These are phyloP conservation scores for Lineus longissimus DNA, from an alignment of 1,140 invertebrate genomes.

Conservation along the genomic window DNA sequence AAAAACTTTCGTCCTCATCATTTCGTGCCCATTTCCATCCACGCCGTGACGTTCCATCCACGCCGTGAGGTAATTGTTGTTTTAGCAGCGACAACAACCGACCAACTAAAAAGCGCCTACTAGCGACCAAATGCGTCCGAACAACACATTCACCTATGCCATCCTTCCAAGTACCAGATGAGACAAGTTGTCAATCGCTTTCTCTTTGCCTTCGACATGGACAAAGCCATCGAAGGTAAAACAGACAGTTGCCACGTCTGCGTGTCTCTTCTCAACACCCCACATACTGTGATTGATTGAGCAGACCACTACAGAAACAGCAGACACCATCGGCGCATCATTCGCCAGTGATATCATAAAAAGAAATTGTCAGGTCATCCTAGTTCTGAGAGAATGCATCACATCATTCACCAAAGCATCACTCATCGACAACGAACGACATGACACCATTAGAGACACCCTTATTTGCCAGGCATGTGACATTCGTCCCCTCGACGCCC, in stretches of 20 bases:
- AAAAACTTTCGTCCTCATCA: no score
- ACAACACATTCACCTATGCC: constrained; percentile 25
- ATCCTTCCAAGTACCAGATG: constrained; percentile 21
- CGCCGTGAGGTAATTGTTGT: no score
- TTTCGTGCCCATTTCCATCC: no score
- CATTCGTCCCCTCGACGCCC: constrained; percentile 13
- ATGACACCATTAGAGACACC: background rate
- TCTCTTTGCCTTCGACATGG: constrained; percentile 25
- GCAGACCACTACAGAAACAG: constrained; percentile 7
- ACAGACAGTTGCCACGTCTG: constrained; percentile 18
- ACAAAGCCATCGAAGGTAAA: constrained; percentile 8
- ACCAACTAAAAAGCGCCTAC: no score
- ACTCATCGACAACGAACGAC: constrained; percentile 12
- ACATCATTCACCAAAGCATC: constrained; percentile 14
- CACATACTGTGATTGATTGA: background rate
- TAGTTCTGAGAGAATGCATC: constrained; percentile 18
- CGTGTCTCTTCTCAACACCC: constrained; percentile 13
- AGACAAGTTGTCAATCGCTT: constrained; percentile 17
- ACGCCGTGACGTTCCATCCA: no score
- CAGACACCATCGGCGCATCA: constrained; percentile 7
- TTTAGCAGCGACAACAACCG: no score
- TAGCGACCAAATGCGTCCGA: constrained; percentile 21
- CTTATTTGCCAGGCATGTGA: background rate
- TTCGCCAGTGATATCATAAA: constrained; percentile 21
- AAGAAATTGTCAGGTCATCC: constrained; percentile 14